Percentiles rank a stretch among this genome's conserved stretches.
Evolutionary conservation across 2,888 invertebrate species (phyloP).

Genomic region (Eugnorisma glareosa): DNA sequence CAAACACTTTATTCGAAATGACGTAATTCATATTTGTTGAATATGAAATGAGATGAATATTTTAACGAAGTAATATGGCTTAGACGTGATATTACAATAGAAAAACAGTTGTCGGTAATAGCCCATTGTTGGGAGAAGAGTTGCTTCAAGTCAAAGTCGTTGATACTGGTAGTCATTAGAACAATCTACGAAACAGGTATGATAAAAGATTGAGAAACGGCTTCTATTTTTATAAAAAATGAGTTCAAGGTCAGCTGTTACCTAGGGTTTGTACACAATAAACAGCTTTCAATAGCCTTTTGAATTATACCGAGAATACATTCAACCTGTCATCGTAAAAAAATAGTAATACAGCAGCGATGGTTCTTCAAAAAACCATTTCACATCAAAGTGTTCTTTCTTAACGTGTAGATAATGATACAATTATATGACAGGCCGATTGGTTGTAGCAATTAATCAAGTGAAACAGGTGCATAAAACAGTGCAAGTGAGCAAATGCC

Average conservation of each 20-base stretch:
- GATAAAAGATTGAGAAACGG: constrained; percentile 21
- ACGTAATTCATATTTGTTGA: constrained; percentile 66
- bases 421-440: constrained; percentile 83
- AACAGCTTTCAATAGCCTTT: constrained; percentile 38
- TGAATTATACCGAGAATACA: constrained; percentile 44
- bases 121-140: constrained; percentile 59
- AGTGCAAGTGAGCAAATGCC: constrained; percentile 75
- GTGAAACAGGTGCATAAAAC: constrained; percentile 84
- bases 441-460: constrained; percentile 85
- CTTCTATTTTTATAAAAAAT: constrained; percentile 29
- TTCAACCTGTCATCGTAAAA: constrained; percentile 52
- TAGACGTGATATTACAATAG: constrained; percentile 55
- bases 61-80: constrained; percentile 58
- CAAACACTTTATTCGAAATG: constrained; percentile 65
- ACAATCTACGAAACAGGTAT: constrained; percentile 42
- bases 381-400: constrained; percentile 59
- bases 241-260: constrained; percentile 33
- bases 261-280: constrained; percentile 36
- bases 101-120: constrained; percentile 60
- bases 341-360: constrained; percentile 39
- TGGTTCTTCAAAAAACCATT: constrained; percentile 46
- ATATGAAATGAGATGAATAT: constrained; percentile 63
- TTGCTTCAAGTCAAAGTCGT: constrained; percentile 33
- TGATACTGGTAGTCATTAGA: constrained; percentile 41
- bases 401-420: constrained; percentile 73